Conservation (phyloP, 1,140 invertebrate genomes). For the Macrobrachium nipponense region DNA sequence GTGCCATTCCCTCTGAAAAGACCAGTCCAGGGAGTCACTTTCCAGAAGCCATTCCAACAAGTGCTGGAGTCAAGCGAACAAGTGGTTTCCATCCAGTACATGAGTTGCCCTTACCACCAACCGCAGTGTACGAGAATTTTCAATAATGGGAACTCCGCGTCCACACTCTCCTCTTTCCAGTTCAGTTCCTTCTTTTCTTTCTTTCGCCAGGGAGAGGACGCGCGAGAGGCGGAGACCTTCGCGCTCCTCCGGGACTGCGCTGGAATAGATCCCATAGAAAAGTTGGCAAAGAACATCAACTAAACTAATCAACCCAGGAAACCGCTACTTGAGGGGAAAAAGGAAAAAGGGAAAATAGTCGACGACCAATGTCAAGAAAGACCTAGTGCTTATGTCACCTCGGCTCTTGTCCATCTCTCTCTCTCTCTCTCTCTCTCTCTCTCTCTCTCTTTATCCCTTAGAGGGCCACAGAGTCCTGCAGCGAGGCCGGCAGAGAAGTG, state of each 20-base stretch:
- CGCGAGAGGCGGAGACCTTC: no score
- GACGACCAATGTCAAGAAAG: conserved; percentile 2
- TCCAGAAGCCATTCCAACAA: conserved; percentile 58
- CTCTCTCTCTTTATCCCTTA: not conserved
- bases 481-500: conserved; percentile 25
- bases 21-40: conserved; percentile 42
- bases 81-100: conserved; percentile 59
- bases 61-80: conserved; percentile 57
- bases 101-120: conserved; percentile 43
- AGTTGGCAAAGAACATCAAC: not conserved
- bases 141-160: conserved; percentile 5
- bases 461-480: conserved; percentile 21
- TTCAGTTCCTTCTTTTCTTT: conserved; percentile 6
- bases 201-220: not conserved
- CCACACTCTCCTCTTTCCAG: conserved; percentile 7
- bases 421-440: no score
- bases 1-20: conserved; percentile 40
- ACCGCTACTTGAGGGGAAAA: not conserved
- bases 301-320: not conserved
- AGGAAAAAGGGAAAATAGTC: not conserved
- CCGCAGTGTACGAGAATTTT: conserved; percentile 36
- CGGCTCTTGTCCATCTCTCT: not conserved
- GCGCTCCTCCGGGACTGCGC: no score
- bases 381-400: conserved; percentile 28
- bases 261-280: no score